Percentiles rank a stretch among this genome's conserved stretches.
Conservation (phyloP, 2,113 vertebrate species). For the Charina bottae region DNA sequence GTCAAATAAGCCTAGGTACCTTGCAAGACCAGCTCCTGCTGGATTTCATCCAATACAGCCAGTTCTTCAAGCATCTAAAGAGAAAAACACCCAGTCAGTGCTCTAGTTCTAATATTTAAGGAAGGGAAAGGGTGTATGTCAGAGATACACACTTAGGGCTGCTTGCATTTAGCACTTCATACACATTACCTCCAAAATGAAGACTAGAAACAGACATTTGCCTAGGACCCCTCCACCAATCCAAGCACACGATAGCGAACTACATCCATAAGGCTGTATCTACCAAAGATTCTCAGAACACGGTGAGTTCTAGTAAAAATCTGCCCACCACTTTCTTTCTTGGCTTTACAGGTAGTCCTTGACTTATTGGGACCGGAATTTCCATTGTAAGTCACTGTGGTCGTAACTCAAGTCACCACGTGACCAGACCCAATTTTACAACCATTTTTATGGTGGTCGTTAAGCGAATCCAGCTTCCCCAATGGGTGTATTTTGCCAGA, state of each 20-base stretch:
- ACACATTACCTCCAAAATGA: not conserved
- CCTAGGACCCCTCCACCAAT: not conserved
- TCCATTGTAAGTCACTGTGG: too few relatives aligned
- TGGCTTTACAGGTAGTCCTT: too few relatives aligned
- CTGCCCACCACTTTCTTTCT: not conserved
- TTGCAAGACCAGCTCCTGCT: slow-evolving; percentile 84
- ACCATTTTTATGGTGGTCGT: too few relatives aligned
- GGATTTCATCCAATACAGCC: slow-evolving; percentile 86
- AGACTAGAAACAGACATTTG: not conserved
- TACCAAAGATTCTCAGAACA: not conserved
- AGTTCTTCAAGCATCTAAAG: slow-evolving; percentile 75
- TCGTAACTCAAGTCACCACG: too few relatives aligned
- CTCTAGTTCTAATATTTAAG: not conserved
- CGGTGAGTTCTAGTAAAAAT: not conserved
- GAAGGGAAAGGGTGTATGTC: not conserved
- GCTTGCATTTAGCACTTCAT: not conserved
- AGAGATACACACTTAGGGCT: not conserved
- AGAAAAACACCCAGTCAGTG: not conserved
- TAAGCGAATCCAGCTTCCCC: too few relatives aligned
- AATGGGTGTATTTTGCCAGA: too few relatives aligned
- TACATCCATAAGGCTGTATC: not conserved
- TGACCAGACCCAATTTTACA: too few relatives aligned
- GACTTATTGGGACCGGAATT: too few relatives aligned
- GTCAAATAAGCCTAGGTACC: slow-evolving; percentile 70
- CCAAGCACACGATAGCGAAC: not conserved